Evolutionary conservation across 2,113 vertebrate genomes (phyloP).

Genomic region (Sula dactylatra): DNA sequence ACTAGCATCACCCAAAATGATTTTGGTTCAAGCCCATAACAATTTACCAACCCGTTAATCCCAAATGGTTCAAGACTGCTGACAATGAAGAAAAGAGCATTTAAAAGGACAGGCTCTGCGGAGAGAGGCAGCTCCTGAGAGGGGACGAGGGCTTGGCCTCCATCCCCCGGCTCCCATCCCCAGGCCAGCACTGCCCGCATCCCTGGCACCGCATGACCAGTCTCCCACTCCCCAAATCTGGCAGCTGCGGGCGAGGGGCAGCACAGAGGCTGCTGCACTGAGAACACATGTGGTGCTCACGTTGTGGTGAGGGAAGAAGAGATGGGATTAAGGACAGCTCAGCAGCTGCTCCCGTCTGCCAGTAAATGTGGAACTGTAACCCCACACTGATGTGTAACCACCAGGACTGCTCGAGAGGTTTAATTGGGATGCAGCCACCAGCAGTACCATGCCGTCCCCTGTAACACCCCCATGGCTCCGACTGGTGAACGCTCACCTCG

Average conservation of each 20-base stretch:
- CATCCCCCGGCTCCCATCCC: neutral
- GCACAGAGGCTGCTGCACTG: neutral
- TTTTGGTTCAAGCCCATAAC: neutral
- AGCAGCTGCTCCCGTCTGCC: neutral
- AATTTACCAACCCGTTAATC: neutral
- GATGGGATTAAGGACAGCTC: neutral
- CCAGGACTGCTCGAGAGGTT: neutral
- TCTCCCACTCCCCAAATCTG: neutral
- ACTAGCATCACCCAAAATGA: neutral
- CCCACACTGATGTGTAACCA: rapidly evolving
- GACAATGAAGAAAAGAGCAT: neutral
- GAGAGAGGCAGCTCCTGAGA: neutral
- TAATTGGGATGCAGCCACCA: neutral
- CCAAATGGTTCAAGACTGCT: neutral
- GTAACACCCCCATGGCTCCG: no score
- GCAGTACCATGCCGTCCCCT: neutral
- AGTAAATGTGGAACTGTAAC: neutral
- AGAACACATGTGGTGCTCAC: neutral
- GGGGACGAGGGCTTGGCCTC: neutral
- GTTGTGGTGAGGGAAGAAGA: neutral
- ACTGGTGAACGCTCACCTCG: neutral
- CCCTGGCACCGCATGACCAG: neutral
- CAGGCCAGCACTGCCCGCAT: neutral
- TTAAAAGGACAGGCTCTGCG: neutral
- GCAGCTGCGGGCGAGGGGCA: neutral